Evolutionary conservation across 2,888 invertebrate species (phyloP).

Genomic region (Drosophila prostipennis): DNA sequence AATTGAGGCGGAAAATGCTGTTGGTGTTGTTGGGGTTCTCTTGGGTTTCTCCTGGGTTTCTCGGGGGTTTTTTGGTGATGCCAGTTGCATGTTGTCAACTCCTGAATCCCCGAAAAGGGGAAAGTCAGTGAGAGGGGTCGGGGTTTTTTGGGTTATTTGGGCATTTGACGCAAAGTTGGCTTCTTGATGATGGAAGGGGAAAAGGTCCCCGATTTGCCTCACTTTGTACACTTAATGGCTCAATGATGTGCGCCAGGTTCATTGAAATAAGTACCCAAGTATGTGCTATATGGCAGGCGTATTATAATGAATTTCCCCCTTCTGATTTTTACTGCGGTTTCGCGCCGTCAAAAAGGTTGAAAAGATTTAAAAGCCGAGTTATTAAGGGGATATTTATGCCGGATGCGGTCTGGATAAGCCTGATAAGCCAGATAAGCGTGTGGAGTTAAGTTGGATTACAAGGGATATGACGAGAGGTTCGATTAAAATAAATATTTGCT

Average conservation of each 20-base stretch:
- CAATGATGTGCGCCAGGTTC: constrained; percentile 45
- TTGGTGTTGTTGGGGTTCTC: background rate
- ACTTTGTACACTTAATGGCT: constrained; percentile 50
- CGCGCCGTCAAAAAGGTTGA: constrained; percentile 14
- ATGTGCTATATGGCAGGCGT: constrained; percentile 19
- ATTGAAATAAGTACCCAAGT: constrained; percentile 43
- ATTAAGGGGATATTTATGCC: constrained; percentile 9
- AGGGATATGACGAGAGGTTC: background rate
- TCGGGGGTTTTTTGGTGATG: constrained; percentile 9
- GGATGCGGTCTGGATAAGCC: background rate
- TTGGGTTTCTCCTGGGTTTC: background rate
- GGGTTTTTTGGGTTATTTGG: constrained; percentile 8
- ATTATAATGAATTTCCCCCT: constrained; percentile 15
- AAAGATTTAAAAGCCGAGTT: constrained; percentile 19
- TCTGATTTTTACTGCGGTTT: constrained; percentile 11
- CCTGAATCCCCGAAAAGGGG: constrained; percentile 1
- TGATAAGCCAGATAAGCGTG: background rate
- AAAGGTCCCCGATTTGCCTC: constrained; percentile 35
- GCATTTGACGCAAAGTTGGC: constrained; percentile 49
- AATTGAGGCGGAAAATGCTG: constrained; percentile 70
- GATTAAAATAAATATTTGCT: background rate
- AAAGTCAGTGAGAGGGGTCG: background rate
- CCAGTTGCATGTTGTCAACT: constrained; percentile 57
- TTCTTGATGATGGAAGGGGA: constrained; percentile 24
- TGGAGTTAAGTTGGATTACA: background rate